phyloP scores from a whole-genome alignment of 2,113 vertebrate species.

The Alces alces region DNA sequence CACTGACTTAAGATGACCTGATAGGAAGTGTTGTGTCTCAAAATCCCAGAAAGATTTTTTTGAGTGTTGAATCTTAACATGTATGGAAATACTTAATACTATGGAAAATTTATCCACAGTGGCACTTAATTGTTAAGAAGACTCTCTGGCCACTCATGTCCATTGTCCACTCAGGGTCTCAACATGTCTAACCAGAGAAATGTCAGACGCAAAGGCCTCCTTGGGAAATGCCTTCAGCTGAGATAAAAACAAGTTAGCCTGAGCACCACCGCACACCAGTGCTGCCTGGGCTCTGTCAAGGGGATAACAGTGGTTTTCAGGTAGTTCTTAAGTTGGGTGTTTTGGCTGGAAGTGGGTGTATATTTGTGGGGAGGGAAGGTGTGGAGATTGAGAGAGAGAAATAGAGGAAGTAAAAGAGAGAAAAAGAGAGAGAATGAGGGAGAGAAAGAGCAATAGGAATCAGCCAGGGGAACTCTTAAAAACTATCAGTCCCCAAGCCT shows the following conservation, averaged over 20 bases:
- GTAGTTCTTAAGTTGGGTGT: background rate
- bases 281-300: background rate
- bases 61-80: background rate
- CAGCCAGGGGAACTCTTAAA: background rate
- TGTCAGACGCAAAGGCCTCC: background rate
- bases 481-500: background rate
- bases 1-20: background rate
- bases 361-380: background rate
- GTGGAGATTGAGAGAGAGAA: background rate
- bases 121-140: background rate
- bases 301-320: background rate
- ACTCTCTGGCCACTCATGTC: background rate
- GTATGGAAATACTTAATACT: background rate
- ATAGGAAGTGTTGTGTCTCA: background rate
- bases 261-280: rapidly evolving
- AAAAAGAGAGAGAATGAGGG: background rate
- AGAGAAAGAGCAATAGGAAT: background rate
- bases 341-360: background rate
- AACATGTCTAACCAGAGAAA: background rate
- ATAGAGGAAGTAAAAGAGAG: background rate
- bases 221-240: background rate
- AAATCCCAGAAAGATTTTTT: slow-evolving; percentile 4
- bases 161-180: background rate
- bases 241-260: background rate
- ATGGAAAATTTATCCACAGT: background rate